phyloP scores from a whole-genome alignment of 2,888 invertebrate species.

The Xanthostigma xanthostigma region DNA sequence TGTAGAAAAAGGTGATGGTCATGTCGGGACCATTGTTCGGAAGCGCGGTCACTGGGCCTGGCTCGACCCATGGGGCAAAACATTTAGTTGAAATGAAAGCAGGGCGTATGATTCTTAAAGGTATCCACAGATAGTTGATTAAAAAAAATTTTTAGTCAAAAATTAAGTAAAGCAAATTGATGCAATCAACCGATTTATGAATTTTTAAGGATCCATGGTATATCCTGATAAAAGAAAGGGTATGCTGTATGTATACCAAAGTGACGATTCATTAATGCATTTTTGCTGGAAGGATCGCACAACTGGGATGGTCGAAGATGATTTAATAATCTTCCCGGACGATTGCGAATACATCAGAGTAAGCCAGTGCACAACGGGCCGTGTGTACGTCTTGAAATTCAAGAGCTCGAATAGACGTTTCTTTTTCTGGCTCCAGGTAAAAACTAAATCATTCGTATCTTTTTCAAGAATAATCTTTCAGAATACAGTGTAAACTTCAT shows the following conservation, averaged over 20 bases:
- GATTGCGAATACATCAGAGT: conserved; percentile 95
- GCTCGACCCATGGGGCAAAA: conserved; percentile 68
- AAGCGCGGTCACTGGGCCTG: conserved; percentile 57
- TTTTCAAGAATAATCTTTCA: neutral
- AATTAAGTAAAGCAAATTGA: too few species aligned
- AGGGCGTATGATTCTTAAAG: conserved; percentile 90
- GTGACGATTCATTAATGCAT: conserved; percentile 95
- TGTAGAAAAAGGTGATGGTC: conserved; percentile 32
- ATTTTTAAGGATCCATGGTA: conserved; percentile 52
- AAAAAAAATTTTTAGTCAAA: neutral
- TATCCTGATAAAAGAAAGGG: conserved; percentile 93
- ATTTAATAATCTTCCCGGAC: conserved; percentile 95
- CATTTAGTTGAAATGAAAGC: conserved; percentile 92
- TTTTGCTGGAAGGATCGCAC: conserved; percentile 99
- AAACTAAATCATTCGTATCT: neutral
- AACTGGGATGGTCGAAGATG: conserved; percentile 87
- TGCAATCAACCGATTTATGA: neutral
- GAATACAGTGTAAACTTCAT: too few species aligned
- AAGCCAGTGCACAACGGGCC: conserved; percentile 87
- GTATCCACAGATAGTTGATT: conserved; percentile 26
- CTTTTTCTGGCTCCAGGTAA: conserved; percentile 97
- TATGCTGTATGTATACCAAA: conserved; percentile 84
- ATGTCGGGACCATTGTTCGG: conserved; percentile 60
- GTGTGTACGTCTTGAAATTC: conserved; percentile 91
- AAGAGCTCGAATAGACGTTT: conserved; percentile 85